phyloP scores from a whole-genome alignment of 2,888 invertebrate genomes.

The Abrostola triplasia region DNA sequence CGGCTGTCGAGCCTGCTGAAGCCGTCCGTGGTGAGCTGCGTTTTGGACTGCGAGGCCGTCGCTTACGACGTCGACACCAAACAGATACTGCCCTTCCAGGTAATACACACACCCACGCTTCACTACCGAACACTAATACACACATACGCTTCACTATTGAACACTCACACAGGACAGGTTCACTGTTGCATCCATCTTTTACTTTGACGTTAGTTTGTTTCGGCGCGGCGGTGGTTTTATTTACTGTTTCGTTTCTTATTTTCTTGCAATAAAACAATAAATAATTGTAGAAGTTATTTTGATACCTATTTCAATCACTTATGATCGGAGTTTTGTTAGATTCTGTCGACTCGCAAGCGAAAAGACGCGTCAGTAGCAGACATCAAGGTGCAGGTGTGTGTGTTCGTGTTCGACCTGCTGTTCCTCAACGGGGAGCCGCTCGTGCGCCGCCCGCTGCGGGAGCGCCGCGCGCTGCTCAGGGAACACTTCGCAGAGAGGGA shows the following conservation, averaged over 20 bases:
- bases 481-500: constrained; percentile 64
- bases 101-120: constrained; percentile 30
- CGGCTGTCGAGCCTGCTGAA: constrained; percentile 88
- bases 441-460: constrained; percentile 92
- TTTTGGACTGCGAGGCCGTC: constrained; percentile 98
- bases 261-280: too few relatives aligned
- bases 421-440: constrained; percentile 96
- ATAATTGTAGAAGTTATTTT: too few relatives aligned
- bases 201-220: too few relatives aligned
- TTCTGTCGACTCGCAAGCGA: constrained; percentile 97
- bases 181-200: too few relatives aligned
- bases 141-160: too few relatives aligned
- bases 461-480: constrained; percentile 92
- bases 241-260: too few relatives aligned
- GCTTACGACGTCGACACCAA: constrained; percentile 97
- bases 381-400: constrained; percentile 94
- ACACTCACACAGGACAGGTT: too few relatives aligned
- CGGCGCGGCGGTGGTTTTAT: too few relatives aligned
- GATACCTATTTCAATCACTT: too few relatives aligned
- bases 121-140: too few relatives aligned
- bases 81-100: constrained; percentile 98
- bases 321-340: constrained; percentile 61
- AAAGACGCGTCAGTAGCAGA: constrained; percentile 90
- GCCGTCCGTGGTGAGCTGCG: constrained; percentile 92
- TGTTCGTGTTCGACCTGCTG: constrained; percentile 98